A percentile compares a stretch with the other conserved stretches of the same genome.
Conservation (phyloP, 2,888 invertebrate species). For the Epirrhoe alternata region DNA sequence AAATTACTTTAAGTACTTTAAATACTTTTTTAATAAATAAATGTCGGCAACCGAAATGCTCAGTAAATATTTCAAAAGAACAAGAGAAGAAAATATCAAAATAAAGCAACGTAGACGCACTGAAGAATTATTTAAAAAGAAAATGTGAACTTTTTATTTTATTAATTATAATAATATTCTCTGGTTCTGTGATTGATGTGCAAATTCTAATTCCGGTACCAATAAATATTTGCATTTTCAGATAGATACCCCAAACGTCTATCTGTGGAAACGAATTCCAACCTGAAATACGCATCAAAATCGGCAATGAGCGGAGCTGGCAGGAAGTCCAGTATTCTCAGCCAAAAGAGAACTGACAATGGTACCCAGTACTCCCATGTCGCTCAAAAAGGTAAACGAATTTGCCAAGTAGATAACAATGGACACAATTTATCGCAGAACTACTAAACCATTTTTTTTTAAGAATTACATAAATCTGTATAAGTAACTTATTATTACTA, state of each 20-base stretch:
- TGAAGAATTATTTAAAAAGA: too few relatives aligned
- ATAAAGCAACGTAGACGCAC: too few relatives aligned
- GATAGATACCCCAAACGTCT: slow-evolving; percentile 21
- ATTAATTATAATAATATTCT: too few relatives aligned
- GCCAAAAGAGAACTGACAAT: slow-evolving; percentile 7
- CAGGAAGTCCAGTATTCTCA: background rate
- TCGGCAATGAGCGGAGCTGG: slow-evolving; percentile 18
- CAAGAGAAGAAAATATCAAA: too few relatives aligned
- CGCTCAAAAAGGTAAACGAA: slow-evolving; percentile 4
- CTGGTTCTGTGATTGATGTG: too few relatives aligned
- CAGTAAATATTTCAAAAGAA: too few relatives aligned
- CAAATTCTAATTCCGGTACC: background rate
- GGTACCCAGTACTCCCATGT: slow-evolving; percentile 25
- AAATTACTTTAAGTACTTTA: background rate
- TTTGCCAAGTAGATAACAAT: background rate
- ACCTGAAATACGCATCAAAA: slow-evolving; percentile 19
- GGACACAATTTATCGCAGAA: background rate
- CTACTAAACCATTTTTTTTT: too few relatives aligned
- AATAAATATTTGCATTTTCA: slow-evolving; percentile 17
- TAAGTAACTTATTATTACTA: too few relatives aligned
- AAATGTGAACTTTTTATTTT: too few relatives aligned
- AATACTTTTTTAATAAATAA: background rate
- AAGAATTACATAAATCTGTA: too few relatives aligned
- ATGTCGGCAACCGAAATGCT: background rate
- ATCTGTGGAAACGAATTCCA: slow-evolving; percentile 30